Percentiles rank a stretch among this genome's conserved stretches.
Conservation (phyloP, 1,140 invertebrate species). For the Drosophila biarmipes region DNA sequence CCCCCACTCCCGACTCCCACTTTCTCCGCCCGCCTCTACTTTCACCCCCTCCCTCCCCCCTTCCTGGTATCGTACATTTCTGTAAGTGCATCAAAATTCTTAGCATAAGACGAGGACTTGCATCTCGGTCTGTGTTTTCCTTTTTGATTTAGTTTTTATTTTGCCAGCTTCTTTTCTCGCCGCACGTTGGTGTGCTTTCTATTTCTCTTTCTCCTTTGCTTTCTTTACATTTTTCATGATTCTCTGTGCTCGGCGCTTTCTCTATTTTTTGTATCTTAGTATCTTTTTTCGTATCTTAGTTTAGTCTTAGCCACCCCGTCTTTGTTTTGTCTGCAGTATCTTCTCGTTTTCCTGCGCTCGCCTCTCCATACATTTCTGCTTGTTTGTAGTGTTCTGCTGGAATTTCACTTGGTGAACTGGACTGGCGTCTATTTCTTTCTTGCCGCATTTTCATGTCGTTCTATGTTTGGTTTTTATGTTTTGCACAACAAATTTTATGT, state of each 20-base stretch:
- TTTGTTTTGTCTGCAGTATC: constrained; percentile 22
- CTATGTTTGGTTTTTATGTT: constrained; percentile 79
- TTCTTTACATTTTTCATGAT: constrained; percentile 74
- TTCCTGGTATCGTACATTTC: constrained; percentile 43
- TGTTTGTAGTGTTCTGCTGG: constrained; percentile 15
- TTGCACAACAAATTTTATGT: constrained; percentile 78
- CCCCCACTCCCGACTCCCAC: background rate
- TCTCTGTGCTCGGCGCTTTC: constrained; percentile 21
- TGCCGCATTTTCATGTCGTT: constrained; percentile 69
- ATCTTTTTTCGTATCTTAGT: background rate
- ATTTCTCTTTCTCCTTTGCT: constrained; percentile 27
- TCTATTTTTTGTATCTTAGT: constrained; percentile 9
- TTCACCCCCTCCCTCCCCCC: constrained; percentile 36
- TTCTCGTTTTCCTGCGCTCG: constrained; percentile 9
- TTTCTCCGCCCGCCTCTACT: constrained; percentile 1
- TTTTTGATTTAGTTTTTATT: constrained; percentile 39
- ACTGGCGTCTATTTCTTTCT: constrained; percentile 40
- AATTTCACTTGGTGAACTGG: constrained; percentile 37
- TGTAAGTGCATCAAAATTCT: constrained; percentile 78
- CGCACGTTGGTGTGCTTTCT: constrained; percentile 24
- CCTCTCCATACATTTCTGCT: background rate
- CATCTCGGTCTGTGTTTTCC: constrained; percentile 58
- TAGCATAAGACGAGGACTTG: constrained; percentile 64
- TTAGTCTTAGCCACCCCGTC: background rate
- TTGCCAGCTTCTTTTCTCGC: constrained; percentile 15